A percentile compares a stretch with the other conserved stretches of the same genome.
These are phyloP conservation scores for Hippocampus barbouri DNA, from an alignment of 2,113 vertebrate genomes.

Conservation along the genomic window DNA sequence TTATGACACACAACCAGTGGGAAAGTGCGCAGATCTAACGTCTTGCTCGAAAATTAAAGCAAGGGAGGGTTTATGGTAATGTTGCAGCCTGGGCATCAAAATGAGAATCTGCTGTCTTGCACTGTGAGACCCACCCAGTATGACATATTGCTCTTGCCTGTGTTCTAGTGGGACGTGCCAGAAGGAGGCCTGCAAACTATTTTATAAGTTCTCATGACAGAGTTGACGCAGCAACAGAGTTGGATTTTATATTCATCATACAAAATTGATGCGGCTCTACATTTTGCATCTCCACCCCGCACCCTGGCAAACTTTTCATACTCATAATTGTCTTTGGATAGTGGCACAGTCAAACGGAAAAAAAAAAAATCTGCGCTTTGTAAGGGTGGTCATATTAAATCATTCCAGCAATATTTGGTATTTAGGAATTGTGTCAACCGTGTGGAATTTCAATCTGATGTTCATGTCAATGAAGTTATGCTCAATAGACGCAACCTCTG, in stretches of 20 bases:
- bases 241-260: constrained; percentile 16
- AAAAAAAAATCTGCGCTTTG: neutral
- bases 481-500: neutral
- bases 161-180: constrained; percentile 24
- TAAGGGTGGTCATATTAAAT: constrained; percentile 1
- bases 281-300: constrained; percentile 33
- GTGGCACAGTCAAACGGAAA: neutral
- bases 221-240: constrained; percentile 20
- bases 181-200: constrained; percentile 35
- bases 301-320: constrained; percentile 27
- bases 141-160: constrained; percentile 17
- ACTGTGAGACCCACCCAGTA: constrained; percentile 15
- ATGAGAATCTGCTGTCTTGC: constrained; percentile 23
- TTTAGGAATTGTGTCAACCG: neutral
- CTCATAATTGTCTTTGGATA: constrained; percentile 27
- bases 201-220: constrained; percentile 18
- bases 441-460: neutral
- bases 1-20: constrained; percentile 38
- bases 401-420: neutral
- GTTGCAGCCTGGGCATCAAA: constrained; percentile 22
- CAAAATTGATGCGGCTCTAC: constrained; percentile 13
- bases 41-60: constrained; percentile 31
- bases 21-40: constrained; percentile 31
- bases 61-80: constrained; percentile 24
- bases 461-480: neutral